A percentile compares a stretch with the other conserved stretches of the same genome.
Conservation (phyloP, 1,140 invertebrate species). For the Harpegnathos saltator region DNA sequence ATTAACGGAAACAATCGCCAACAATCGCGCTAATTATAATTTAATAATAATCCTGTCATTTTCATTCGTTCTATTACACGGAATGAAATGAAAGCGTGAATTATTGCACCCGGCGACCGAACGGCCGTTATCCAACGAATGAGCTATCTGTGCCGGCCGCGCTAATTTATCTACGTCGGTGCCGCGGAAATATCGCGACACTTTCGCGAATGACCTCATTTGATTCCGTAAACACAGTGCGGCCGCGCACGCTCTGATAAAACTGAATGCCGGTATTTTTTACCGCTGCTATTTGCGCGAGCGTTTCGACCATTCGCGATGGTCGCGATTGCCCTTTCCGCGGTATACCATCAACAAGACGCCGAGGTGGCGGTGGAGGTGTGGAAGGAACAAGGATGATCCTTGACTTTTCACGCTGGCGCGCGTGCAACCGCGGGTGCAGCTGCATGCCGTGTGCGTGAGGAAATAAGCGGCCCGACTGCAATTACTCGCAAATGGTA, state of each 20-base stretch:
- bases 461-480: not conserved
- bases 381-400: not conserved
- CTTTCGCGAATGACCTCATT: slow-evolving; percentile 58
- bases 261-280: slow-evolving; percentile 43
- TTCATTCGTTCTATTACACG: slow-evolving; percentile 29
- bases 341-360: not conserved
- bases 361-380: not conserved
- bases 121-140: slow-evolving; percentile 28
- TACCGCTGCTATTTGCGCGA: not conserved
- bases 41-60: slow-evolving; percentile 48
- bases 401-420: not conserved
- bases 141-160: not conserved
- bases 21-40: slow-evolving; percentile 30
- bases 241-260: slow-evolving; percentile 6
- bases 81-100: slow-evolving; percentile 48
- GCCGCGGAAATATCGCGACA: slow-evolving; percentile 44
- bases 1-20: slow-evolving; percentile 22
- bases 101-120: slow-evolving; percentile 11
- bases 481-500: not conserved
- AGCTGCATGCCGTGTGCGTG: not conserved
- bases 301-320: slow-evolving; percentile 17
- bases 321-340: not conserved
- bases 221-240: slow-evolving; percentile 34
- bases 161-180: slow-evolving; percentile 35
- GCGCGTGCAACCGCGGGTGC: not conserved